These are phyloP conservation scores for Elgaria multicarinata DNA, from an alignment of 2,113 vertebrate species.

Conservation along the genomic window DNA sequence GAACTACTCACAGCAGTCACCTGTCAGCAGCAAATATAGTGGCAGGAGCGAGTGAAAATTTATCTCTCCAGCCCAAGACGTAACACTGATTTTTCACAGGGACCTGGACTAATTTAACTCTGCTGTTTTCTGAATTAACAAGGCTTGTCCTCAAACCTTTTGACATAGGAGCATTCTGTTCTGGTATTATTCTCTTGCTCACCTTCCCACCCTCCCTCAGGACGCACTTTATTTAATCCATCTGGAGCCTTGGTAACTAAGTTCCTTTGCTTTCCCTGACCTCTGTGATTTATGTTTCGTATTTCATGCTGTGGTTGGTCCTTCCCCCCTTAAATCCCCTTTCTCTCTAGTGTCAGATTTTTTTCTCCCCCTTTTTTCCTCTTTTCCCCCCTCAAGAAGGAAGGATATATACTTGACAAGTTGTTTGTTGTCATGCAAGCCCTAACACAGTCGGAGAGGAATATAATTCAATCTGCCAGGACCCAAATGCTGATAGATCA, in stretches of 20 bases:
- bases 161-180: conserved; percentile 71
- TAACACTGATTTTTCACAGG: conserved; percentile 68
- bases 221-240: conserved; percentile 73
- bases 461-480: conserved; percentile 67
- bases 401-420: conserved; percentile 73
- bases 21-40: conserved; percentile 73
- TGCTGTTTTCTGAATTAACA: conserved; percentile 78
- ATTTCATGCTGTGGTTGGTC: conserved; percentile 66
- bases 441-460: conserved; percentile 59
- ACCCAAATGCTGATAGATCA: conserved; percentile 67
- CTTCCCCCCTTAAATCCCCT: conserved; percentile 53
- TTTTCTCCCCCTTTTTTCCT: background rate
- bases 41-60: conserved; percentile 71
- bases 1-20: conserved; percentile 79
- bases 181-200: conserved; percentile 66
- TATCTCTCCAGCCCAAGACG: conserved; percentile 76
- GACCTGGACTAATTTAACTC: conserved; percentile 77
- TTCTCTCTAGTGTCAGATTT: conserved; percentile 36
- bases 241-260: conserved; percentile 73
- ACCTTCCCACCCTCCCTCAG: conserved; percentile 68
- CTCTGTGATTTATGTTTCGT: conserved; percentile 68
- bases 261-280: conserved; percentile 63
- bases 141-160: conserved; percentile 78
- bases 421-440: conserved; percentile 62
- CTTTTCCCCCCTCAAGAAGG: conserved; percentile 23